Evolutionary conservation across 2,113 vertebrate species (phyloP).

Genomic region (Neoarius graeffei): DNA sequence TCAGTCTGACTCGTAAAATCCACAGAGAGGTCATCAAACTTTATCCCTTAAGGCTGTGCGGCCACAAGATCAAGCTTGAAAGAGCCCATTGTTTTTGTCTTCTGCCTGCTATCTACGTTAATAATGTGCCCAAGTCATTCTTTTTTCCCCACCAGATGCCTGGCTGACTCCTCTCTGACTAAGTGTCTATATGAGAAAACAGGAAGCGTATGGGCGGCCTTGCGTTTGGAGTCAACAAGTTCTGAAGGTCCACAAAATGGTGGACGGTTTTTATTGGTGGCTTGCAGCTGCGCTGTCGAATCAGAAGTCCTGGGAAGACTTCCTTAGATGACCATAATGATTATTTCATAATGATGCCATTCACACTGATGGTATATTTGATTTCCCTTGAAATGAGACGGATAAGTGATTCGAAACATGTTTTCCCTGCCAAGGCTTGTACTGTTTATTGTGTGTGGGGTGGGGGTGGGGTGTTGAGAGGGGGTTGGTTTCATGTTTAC

Average conservation of each 20-base stretch:
- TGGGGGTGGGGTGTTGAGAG: background rate
- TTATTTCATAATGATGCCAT: background rate
- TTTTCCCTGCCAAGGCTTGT: background rate
- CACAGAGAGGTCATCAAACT: constrained; percentile 19
- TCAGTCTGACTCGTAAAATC: background rate
- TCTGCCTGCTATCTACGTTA: constrained; percentile 26
- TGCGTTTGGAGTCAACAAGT: constrained; percentile 38
- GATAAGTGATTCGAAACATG: constrained; percentile 1
- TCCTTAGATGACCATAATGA: constrained; percentile 17
- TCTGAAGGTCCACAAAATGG: constrained; percentile 39
- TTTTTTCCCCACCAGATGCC: constrained; percentile 43
- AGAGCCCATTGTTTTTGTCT: constrained; percentile 26
- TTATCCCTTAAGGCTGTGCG: constrained; percentile 5
- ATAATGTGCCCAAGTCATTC: constrained; percentile 31
- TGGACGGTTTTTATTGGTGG: constrained; percentile 22
- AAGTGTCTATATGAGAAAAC: constrained; percentile 53
- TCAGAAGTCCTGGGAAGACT: background rate
- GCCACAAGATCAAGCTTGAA: constrained; percentile 28
- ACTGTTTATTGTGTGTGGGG: background rate
- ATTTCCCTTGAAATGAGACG: constrained; percentile 4
- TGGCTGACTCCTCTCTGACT: constrained; percentile 48
- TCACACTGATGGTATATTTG: constrained; percentile 6
- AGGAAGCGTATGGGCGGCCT: constrained; percentile 50
- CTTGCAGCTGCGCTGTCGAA: background rate
- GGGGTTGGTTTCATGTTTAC: constrained; percentile 48